A percentile compares a stretch with the other conserved stretches of the same genome.
Evolutionary conservation across 2,888 invertebrate species (phyloP).

Genomic region (Mythimna loreyi): DNA sequence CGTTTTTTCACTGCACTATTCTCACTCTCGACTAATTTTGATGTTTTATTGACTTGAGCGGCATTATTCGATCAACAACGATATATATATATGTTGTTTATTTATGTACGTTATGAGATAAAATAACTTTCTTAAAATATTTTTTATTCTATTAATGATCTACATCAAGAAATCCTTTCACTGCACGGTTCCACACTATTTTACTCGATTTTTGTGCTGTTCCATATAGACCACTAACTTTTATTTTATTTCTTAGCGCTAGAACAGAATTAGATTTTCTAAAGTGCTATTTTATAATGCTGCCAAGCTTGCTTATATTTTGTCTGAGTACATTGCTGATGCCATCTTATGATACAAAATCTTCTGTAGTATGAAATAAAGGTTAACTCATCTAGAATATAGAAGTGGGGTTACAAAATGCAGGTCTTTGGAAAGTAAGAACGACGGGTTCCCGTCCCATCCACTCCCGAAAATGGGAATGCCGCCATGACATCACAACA

Average conservation of each 20-base stretch:
- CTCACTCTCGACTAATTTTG: too few species aligned
- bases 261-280: slow-evolving; percentile 33
- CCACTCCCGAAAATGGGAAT: too few species aligned
- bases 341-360: slow-evolving; percentile 6
- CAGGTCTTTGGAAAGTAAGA: too few species aligned
- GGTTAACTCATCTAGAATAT: neutral
- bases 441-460: too few species aligned
- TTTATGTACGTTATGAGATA: too few species aligned
- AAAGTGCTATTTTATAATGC: slow-evolving; percentile 44
- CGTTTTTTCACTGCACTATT: too few species aligned
- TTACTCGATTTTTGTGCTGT: neutral
- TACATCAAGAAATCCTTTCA: neutral
- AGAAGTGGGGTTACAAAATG: neutral
- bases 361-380: neutral
- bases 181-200: neutral
- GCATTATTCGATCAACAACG: too few species aligned
- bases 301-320: slow-evolving; percentile 22
- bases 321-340: slow-evolving; percentile 5
- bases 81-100: too few species aligned
- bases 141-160: neutral
- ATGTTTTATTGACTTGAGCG: too few species aligned
- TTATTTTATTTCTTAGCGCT: slow-evolving; percentile 35
- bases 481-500: too few species aligned
- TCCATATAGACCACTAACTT: slow-evolving; percentile 27
- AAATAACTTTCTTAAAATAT: neutral